Percentiles rank a stretch among this genome's conserved stretches.
These are phyloP conservation scores for Steinernema feltiae DNA, from an alignment of 1,140 invertebrate species.

Conservation along the genomic window DNA sequence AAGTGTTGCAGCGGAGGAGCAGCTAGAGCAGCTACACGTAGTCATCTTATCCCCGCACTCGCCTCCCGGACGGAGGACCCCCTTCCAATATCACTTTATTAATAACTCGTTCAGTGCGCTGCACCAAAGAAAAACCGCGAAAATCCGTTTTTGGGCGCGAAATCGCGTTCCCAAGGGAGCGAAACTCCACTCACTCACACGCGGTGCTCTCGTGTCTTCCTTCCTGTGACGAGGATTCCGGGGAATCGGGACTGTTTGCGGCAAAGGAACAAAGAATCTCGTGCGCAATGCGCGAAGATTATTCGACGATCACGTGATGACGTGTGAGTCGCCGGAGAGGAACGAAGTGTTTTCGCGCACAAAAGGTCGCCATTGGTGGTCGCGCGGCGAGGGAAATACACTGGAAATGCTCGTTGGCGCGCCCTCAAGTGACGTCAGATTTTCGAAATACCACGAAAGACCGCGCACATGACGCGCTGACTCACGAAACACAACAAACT, in stretches of 20 bases:
- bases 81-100: not conserved
- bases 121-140: not conserved
- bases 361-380: not conserved
- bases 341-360: slow-evolving; percentile 8
- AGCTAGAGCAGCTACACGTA: too few relatives aligned
- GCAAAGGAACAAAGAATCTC: not conserved
- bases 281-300: not conserved
- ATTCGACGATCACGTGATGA: slow-evolving; percentile 7
- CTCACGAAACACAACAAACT: slow-evolving; percentile 2
- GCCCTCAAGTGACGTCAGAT: not conserved
- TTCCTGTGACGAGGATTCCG: not conserved
- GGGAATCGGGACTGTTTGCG: not conserved
- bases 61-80: too few relatives aligned
- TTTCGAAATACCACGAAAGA: not conserved
- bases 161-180: not conserved
- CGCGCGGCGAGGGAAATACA: not conserved
- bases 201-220: too few relatives aligned
- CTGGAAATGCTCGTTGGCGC: not conserved
- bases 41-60: not conserved
- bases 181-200: too few relatives aligned
- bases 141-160: too few relatives aligned
- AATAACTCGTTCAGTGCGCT: not conserved
- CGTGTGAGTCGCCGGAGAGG: not conserved
- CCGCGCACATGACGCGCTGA: not conserved
- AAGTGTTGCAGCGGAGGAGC: not conserved